Evolutionary conservation across 2,888 invertebrate genomes (phyloP), one percentile per base, ranked within the genome.

Genomic region (Notodonta ziczac): DNA sequence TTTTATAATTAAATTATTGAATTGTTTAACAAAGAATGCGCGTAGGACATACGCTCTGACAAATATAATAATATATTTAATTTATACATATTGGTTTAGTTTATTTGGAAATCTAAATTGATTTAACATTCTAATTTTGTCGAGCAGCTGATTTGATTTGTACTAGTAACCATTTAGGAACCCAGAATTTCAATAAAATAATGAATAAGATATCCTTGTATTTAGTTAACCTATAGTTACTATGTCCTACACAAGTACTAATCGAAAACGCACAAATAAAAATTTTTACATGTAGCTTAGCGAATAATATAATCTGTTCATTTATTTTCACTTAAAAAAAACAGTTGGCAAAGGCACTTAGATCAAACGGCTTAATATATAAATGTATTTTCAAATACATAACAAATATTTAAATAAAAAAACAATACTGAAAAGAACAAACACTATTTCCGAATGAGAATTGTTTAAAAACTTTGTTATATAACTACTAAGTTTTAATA

Each of bases 271-370:
- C 40, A 42, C 4, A 10, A 4, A 42, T 42, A 42, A 42, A 42
- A 42, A 42, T 4, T 4, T 6, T 10, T 2, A 10, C 10, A 9
- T 42, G 42, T 42, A 42, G 42, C 42, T 48, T 6, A 48, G 48
- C 48, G 5, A n/a, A 51, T 51, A n/a, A 51, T 51, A 10, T 24
- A 51, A 51, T 24, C 24, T 51, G 51, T 24, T 8, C 16, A 24
- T 7, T 51, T 24, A 46, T 14, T 16, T 24, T 50, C 10, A 16
- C 14, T 24, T n/a, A 42, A 53, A 58, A 44, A 55, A 48, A 63
- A 40, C 48, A 24, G 32, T 56, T 64, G 65, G 63, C 63, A 76
- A 76, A 76, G 77, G 76, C 77, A 77, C 76, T 76, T 77, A 73
- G 58, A 67, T 56, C 39, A 56, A 59, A 71, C 46, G 63, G 70